Conservation (phyloP, 2,888 invertebrate species). For the Scaptomyza parva region DNA sequence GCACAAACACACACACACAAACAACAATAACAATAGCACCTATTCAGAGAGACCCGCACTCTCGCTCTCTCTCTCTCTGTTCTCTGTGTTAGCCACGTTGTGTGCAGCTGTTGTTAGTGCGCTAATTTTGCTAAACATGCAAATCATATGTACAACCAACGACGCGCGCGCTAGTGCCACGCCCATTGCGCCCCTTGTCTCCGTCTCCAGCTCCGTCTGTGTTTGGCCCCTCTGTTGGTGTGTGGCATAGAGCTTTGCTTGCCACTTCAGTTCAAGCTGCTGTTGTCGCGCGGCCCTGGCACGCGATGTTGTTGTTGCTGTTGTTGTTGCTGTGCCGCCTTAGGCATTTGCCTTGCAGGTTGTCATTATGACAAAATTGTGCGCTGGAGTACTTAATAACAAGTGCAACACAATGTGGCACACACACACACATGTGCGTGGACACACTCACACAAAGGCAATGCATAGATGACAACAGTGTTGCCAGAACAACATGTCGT, state of each 20-base stretch:
- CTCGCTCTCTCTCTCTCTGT: constrained; percentile 3
- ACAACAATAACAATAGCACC: constrained; percentile 18
- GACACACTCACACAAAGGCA: constrained; percentile 10
- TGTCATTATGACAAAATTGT: constrained; percentile 78
- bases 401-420: constrained; percentile 78
- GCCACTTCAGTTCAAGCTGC: constrained; percentile 70
- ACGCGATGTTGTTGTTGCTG: constrained; percentile 78
- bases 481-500: constrained; percentile 65
- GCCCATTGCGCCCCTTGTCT: constrained; percentile 19
- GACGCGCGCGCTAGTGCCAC: constrained; percentile 36
- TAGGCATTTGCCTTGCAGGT: constrained; percentile 77
- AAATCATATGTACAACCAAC: constrained; percentile 72
- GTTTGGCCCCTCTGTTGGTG: constrained; percentile 5
- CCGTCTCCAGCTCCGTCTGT: neutral
- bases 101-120: constrained; percentile 77
- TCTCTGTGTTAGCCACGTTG: constrained; percentile 5
- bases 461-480: constrained; percentile 53
- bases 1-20: constrained; percentile 53
- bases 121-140: constrained; percentile 79
- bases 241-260: constrained; percentile 3
- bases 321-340: no score
- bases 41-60: neutral
- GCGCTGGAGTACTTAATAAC: constrained; percentile 77
- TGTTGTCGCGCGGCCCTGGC: constrained; percentile 72
- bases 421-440: constrained; percentile 18